Base-by-base conservation (phyloP, 92 coral and sea anemone genomes). In the Bergia puertoricense region DNA sequence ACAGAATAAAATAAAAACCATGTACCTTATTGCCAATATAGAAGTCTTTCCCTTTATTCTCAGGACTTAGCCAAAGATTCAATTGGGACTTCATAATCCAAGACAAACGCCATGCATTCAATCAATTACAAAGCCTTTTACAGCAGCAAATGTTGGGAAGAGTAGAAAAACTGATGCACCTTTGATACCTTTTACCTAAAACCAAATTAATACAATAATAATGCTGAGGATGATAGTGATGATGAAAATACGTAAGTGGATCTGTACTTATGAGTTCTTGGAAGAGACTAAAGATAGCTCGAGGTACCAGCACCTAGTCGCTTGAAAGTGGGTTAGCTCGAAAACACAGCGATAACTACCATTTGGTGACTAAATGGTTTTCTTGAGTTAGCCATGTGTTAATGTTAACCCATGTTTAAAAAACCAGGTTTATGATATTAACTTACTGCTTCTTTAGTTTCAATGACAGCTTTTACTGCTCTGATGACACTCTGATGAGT, bases 51-150 rank as follows among this genome's bases (percentile, higher is more conserved):
- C 77, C 82, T 38, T 80, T 76, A 45, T 86, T 86, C 20, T 86
- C 90, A 57, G 85, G 57, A 79, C 88, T 91, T 42, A 86, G 54
- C 92, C 94, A 92, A 48, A 89, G 37, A 74, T 81, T 76, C 57
- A 86, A 13, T 51, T 85, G 37, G 22, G 90, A 81, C n/a, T 92
- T 89, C 9, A 88, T 44, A 86, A 92, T 15, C 94, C 94, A 81
- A 92, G 92, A 66, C 92, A 92, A 13, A 92, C 92, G 23, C 74
- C 79, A 48, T 90, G 94, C 94, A 86, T 90, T 91, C 92, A 92
- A 72, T 90, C 92, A 62, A 88, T 77, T 20, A 87, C 94, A 89
- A 92, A 89, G 5, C 91, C 92, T 45, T 92, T 87, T 76, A 90
- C 94, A 2, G 85, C 71, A 69, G 90, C 91, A 83, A 92, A 90